Conservation (phyloP, 35 echinoderm and acorn worm genomes). For the Ophiothrix spiculata region DNA sequence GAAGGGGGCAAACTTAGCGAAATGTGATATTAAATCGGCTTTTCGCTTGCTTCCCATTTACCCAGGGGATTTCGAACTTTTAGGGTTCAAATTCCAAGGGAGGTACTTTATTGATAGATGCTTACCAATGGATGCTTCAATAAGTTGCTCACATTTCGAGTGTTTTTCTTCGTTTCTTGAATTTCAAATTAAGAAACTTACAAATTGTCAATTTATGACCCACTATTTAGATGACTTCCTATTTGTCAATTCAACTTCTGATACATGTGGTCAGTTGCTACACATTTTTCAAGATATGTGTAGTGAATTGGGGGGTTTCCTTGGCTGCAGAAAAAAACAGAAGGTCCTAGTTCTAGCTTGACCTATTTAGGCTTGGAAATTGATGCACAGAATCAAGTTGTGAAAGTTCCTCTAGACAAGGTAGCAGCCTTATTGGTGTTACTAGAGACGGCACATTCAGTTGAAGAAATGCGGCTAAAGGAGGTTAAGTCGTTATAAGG, state of each 20-base stretch:
- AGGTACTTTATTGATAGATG: neutral
- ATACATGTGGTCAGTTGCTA: slow-evolving; percentile 2
- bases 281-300: slow-evolving; percentile 15
- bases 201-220: neutral
- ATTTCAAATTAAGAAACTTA: neutral
- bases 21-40: neutral
- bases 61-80: neutral
- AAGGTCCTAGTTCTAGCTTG: too few species aligned
- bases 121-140: neutral
- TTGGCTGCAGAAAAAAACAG: slow-evolving; percentile 39
- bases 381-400: too few species aligned
- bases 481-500: neutral
- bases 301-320: slow-evolving; percentile 39
- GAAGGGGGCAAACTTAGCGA: neutral
- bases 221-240: neutral
- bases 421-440: neutral
- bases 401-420: neutral
- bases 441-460: neutral
- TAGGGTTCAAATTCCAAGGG: neutral
- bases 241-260: neutral
- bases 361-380: neutral
- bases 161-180: neutral
- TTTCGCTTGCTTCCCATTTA: neutral
- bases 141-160: neutral
- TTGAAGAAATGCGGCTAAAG: neutral